These are phyloP conservation scores for Myocastor coypus DNA, from an alignment of 2,113 vertebrate species.

Conservation along the genomic window DNA sequence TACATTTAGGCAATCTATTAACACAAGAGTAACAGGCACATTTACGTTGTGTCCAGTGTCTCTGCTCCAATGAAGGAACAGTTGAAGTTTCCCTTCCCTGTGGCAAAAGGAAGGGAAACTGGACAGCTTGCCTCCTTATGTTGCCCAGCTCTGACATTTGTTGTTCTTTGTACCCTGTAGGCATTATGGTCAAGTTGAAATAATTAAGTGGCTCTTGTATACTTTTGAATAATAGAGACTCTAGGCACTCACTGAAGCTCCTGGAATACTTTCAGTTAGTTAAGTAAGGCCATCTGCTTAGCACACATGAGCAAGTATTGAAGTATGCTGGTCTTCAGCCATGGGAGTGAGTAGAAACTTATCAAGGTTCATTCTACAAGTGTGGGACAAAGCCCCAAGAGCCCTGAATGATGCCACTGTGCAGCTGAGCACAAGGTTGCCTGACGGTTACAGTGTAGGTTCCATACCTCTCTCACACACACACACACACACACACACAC, in stretches of 20 bases:
- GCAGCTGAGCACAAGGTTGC: background rate
- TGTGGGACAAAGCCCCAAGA: background rate
- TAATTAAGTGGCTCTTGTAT: slow-evolving; percentile 3
- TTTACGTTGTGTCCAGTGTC: background rate
- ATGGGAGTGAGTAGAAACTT: background rate
- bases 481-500: background rate
- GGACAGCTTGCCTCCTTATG: background rate
- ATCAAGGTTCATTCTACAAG: background rate
- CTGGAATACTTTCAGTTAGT: background rate
- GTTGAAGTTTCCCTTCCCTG: background rate
- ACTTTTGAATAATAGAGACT: slow-evolving; percentile 49
- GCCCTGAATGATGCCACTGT: background rate
- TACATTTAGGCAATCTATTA: background rate
- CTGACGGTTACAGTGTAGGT: background rate
- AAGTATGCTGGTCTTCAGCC: background rate
- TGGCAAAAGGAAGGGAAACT: background rate
- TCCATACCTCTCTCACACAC: background rate
- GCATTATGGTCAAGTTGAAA: slow-evolving; percentile 17
- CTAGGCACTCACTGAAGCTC: background rate
- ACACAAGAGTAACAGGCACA: background rate
- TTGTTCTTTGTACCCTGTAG: background rate
- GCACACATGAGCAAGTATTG: background rate
- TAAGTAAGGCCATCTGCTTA: background rate
- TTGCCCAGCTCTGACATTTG: background rate
- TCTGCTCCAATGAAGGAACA: background rate